These are phyloP conservation scores for Nymphalis polychloros DNA, from an alignment of 2,888 invertebrate species.

Conservation along the genomic window DNA sequence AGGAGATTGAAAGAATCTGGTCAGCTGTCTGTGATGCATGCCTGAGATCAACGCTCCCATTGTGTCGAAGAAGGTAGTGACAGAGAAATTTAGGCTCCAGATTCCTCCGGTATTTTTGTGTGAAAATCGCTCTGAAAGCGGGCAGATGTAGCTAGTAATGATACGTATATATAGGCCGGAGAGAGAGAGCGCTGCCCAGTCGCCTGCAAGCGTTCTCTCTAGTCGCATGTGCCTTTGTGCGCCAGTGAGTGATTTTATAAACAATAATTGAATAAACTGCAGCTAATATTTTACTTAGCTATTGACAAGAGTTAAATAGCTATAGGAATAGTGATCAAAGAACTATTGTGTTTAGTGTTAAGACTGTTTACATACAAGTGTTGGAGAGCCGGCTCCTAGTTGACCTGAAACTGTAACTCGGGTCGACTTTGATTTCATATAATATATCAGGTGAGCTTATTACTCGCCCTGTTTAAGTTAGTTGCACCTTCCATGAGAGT, in stretches of 20 bases:
- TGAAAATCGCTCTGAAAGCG: conserved; percentile 66
- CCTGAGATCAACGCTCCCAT: conserved; percentile 77
- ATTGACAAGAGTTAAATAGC: background rate
- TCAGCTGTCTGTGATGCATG: conserved; percentile 65
- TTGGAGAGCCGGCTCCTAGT: conserved; percentile 22
- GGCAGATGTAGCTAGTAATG: conserved; percentile 56
- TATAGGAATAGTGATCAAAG: conserved; percentile 13
- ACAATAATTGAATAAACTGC: conserved; percentile 19
- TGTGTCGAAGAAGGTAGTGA: conserved; percentile 74
- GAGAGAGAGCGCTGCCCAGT: conserved; percentile 72
- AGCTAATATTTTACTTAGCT: conserved; percentile 18
- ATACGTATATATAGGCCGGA: conserved; percentile 68
- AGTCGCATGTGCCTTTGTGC: conserved; percentile 26
- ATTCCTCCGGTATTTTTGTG: conserved; percentile 79
- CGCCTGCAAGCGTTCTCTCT: conserved; percentile 51
- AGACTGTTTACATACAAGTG: conserved; percentile 26
- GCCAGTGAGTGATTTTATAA: conserved; percentile 20
- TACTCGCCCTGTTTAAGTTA: too few relatives aligned
- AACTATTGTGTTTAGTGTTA: conserved; percentile 26
- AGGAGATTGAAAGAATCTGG: conserved; percentile 62
- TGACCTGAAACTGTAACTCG: conserved; percentile 35
- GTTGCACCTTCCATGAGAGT: too few relatives aligned
- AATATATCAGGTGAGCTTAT: conserved; percentile 45
- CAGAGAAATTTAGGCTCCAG: conserved; percentile 75
- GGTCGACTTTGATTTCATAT: conserved; percentile 27